Conservation (phyloP, 2,113 vertebrate species). For the Ahaetulla prasina region DNA sequence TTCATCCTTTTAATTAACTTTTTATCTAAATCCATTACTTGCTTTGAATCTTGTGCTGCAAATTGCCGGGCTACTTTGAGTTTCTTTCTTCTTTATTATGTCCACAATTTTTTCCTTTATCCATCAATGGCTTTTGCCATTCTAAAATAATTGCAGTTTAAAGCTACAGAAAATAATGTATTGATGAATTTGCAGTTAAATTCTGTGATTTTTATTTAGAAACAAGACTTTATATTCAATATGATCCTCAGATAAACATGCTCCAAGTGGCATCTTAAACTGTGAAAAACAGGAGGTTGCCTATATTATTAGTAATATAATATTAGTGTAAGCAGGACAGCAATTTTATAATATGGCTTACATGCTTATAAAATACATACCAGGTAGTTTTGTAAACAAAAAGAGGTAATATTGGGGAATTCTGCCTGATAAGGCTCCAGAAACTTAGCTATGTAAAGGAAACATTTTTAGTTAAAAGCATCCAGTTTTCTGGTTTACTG, state of each 20-base stretch:
- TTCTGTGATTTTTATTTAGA: not conserved
- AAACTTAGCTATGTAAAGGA: slow-evolving; percentile 9
- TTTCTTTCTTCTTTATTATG: not conserved
- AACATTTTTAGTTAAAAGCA: not conserved
- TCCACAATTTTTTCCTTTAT: not conserved
- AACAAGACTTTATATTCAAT: not conserved
- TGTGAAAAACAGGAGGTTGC: not conserved
- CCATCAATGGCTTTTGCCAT: not conserved
- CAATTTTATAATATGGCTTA: not conserved
- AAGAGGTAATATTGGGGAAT: slow-evolving; percentile 5
- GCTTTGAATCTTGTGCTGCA: not conserved
- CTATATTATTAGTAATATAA: not conserved
- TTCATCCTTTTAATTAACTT: not conserved
- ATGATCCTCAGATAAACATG: not conserved
- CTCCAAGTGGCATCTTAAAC: not conserved
- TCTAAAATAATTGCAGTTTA: not conserved
- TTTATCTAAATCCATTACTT: not conserved
- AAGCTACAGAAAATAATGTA: not conserved
- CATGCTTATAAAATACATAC: slow-evolving; percentile 17
- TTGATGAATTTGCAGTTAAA: not conserved
- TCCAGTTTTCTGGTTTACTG: slow-evolving; percentile 19
- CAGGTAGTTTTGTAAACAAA: not conserved
- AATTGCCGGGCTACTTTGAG: not conserved
- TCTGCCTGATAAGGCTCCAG: slow-evolving; percentile 11
- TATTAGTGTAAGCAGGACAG: slow-evolving; percentile 6